A percentile compares a stretch with the other conserved stretches of the same genome.
Conservation (phyloP, 1,140 invertebrate genomes). For the Holotrichia oblita region DNA sequence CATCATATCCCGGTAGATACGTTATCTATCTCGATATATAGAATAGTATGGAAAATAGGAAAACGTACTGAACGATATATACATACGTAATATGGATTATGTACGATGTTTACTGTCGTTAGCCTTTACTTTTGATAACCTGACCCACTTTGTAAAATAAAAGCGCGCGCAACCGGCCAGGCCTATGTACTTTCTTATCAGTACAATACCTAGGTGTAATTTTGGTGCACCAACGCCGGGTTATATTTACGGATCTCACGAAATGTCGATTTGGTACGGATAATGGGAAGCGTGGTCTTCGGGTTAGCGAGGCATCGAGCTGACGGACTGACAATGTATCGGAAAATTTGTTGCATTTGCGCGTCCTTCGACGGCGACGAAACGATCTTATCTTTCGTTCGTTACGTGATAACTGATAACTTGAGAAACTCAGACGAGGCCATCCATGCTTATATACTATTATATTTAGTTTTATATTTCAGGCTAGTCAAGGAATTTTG, state of each 20-base stretch:
- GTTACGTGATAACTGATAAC: constrained; percentile 10
- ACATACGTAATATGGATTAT: not conserved
- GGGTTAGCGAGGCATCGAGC: no score
- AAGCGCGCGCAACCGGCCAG: not conserved
- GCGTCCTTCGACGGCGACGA: not conserved
- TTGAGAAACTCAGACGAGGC: constrained; percentile 10
- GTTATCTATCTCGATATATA: not conserved
- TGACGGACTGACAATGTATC: not conserved
- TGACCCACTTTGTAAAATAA: constrained; percentile 3
- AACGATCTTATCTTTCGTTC: not conserved
- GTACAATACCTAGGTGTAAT: no score
- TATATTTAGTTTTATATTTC: constrained; percentile 25
- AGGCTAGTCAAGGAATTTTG: not conserved
- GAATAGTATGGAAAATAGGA: not conserved
- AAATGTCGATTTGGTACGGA: no score
- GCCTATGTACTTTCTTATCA: no score
- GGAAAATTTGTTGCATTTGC: constrained; percentile 15
- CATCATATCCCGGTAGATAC: not conserved
- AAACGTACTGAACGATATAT: not conserved
- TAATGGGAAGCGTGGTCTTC: no score
- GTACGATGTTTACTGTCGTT: not conserved
- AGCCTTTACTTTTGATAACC: constrained; percentile 23
- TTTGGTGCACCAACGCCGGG: no score
- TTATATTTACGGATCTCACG: no score
- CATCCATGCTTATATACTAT: not conserved